These are phyloP conservation scores for Apostichopus japonicus DNA, from an alignment of 35 echinoderm and acorn worm genomes.

Conservation along the genomic window DNA sequence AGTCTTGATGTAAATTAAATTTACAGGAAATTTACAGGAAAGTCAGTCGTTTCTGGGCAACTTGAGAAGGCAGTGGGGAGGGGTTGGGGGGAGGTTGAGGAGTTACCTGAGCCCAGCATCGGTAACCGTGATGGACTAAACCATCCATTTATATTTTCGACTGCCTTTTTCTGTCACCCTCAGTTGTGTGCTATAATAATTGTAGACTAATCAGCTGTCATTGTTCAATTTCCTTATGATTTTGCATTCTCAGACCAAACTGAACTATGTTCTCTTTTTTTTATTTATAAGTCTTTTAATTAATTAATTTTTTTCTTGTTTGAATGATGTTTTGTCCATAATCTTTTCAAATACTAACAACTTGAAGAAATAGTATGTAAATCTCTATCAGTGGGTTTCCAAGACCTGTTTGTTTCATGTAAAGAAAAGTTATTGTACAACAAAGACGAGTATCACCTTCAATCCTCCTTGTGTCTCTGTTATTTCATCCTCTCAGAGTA, in stretches of 20 bases:
- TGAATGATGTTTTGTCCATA: slow-evolving; percentile 42
- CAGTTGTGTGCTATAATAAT: background rate
- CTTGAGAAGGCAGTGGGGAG: too few species aligned
- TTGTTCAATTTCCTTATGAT: background rate
- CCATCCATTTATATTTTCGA: too few species aligned
- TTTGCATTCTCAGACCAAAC: slow-evolving; percentile 20
- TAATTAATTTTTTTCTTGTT: background rate
- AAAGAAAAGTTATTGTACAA: slow-evolving; percentile 49
- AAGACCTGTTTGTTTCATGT: slow-evolving; percentile 46
- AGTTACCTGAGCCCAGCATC: too few species aligned
- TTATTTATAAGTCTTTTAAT: background rate
- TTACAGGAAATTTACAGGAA: too few species aligned
- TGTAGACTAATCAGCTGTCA: background rate
- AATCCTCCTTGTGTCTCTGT: too few species aligned
- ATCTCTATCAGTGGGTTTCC: slow-evolving; percentile 27
- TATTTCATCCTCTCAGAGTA: too few species aligned
- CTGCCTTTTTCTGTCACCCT: background rate
- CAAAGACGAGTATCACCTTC: slow-evolving; percentile 38
- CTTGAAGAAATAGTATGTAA: slow-evolving; percentile 41
- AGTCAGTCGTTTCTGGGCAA: too few species aligned
- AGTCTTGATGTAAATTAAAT: too few species aligned
- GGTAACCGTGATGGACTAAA: too few species aligned
- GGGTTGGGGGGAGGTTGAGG: too few species aligned
- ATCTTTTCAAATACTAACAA: slow-evolving; percentile 32
- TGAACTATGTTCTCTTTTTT: background rate